Base-by-base conservation (phyloP, 2,888 invertebrate genomes). In the Mechanitis messenoides region DNA sequence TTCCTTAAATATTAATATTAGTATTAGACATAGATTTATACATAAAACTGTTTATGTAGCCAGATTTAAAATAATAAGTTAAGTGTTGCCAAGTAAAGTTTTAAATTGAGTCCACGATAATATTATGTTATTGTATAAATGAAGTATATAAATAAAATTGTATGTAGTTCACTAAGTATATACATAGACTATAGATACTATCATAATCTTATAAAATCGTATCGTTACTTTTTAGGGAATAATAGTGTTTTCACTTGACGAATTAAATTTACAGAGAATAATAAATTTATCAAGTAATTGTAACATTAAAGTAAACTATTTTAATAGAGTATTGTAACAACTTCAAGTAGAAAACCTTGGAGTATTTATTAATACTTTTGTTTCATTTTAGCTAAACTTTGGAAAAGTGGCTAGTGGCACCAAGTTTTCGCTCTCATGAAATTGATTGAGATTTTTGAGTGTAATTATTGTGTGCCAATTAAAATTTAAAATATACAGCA, bases 61-160 rank as follows among this genome's bases (percentile, higher is more conserved):
- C 50, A 50, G 31, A 5, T 31, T 7, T 28, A 50, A 50, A 50
- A 31, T 31, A 6, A 31, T 11, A 50, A 11, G 31, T 31, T 31
- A 50, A 50, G 28, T 50, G 50, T 50, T 50, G 31, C 50, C 50
- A 50, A 31, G 2, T 31, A 28, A 50, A 9, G 31, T 50, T 50
- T 47, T 31, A 50, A 50, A 11, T 50, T 11, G 28, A 50, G 50
- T 31, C 2, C 31, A 31, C 31, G 31, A 50, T 50, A 42, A 42
- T 42, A 42, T 42, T 42, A 47, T 47, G 50, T 50, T 50, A 50
- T 50, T 50, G 50, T 50, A 50, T 50, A 50, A 50, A 50, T 31
- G 50, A 50, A 50, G 50, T 50, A 50, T 50, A 50, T 50, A 50
- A 50, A 50, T 50, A 50, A 50, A 50, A 50, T 42, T 50, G 28